A percentile compares a stretch with the other conserved stretches of the same genome.
Conservation (phyloP, 2,797 vertebrate species). For the Alosa sapidissima region DNA sequence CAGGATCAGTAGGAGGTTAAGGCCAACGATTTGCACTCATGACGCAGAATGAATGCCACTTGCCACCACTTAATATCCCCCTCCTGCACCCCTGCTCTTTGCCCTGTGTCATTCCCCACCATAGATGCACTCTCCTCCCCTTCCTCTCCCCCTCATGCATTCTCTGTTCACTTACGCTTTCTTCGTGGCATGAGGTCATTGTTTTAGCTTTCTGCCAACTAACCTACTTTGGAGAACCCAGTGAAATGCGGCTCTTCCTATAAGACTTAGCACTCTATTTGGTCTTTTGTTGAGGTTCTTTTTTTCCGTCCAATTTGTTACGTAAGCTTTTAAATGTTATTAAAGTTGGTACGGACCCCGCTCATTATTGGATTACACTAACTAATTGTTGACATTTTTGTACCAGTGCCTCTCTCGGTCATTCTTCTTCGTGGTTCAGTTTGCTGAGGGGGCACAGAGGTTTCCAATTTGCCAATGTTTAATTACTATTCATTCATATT, state of each 20-base stretch:
- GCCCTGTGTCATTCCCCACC: constrained; percentile 52
- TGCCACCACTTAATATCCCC: constrained; percentile 40
- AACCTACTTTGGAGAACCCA: constrained; percentile 44
- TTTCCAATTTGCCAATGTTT: neutral
- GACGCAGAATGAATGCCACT: constrained; percentile 55
- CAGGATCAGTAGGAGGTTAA: constrained; percentile 7
- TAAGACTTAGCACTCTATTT: constrained; percentile 15
- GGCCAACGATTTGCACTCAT: neutral
- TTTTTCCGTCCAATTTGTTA: neutral
- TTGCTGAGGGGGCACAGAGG: neutral
- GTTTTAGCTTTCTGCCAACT: constrained; percentile 68
- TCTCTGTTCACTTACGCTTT: constrained; percentile 56
- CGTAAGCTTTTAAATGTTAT: constrained; percentile 20
- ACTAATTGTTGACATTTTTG: neutral
- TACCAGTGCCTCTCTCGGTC: neutral
- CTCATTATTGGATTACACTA: neutral
- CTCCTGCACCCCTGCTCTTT: constrained; percentile 58
- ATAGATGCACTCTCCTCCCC: constrained; percentile 42
- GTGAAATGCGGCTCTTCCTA: constrained; percentile 18
- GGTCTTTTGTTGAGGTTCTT: neutral
- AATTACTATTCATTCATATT: neutral
- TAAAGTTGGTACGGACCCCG: constrained; percentile 5
- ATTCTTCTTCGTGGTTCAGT: neutral
- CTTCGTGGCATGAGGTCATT: constrained; percentile 72
- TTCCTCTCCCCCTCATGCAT: constrained; percentile 49